These are phyloP conservation scores for Parnassius smintheus DNA, from an alignment of 2,888 invertebrate genomes.

Conservation along the genomic window DNA sequence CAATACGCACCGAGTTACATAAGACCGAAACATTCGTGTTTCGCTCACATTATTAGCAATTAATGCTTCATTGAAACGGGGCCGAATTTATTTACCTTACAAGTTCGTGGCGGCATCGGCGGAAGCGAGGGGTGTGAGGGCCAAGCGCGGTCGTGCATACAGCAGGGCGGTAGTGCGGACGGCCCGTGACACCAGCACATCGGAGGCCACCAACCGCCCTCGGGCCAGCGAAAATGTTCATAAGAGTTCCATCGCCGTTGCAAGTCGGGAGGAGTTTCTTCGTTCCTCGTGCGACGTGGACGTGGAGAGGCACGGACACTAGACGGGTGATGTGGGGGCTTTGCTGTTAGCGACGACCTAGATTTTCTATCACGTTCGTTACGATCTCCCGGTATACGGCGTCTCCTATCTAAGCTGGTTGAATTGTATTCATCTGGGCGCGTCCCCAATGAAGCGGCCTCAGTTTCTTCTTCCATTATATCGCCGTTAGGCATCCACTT, in stretches of 20 bases:
- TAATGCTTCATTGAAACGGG: constrained; percentile 6
- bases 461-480: constrained; percentile 55
- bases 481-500: constrained; percentile 82
- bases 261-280: constrained; percentile 67
- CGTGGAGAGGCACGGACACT: constrained; percentile 68
- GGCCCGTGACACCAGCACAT: constrained; percentile 76
- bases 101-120: constrained; percentile 52
- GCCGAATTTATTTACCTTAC: constrained; percentile 68
- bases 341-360: constrained; percentile 80
- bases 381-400: constrained; percentile 72
- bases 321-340: constrained; percentile 72
- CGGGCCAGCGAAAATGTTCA: constrained; percentile 83
- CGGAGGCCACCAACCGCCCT: constrained; percentile 74
- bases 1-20: constrained; percentile 2
- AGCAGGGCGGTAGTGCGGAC: constrained; percentile 70
- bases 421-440: constrained; percentile 58
- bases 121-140: constrained; percentile 74
- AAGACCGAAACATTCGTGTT: constrained; percentile 12
- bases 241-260: constrained; percentile 78
- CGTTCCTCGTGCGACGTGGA: constrained; percentile 60
- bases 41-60: constrained; percentile 5
- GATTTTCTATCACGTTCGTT: constrained; percentile 84
- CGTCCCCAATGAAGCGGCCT: constrained; percentile 50
- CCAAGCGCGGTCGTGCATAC: constrained; percentile 73
- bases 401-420: constrained; percentile 80